phyloP scores from a whole-genome alignment of 2,113 vertebrate species.

The Upupa epops region DNA sequence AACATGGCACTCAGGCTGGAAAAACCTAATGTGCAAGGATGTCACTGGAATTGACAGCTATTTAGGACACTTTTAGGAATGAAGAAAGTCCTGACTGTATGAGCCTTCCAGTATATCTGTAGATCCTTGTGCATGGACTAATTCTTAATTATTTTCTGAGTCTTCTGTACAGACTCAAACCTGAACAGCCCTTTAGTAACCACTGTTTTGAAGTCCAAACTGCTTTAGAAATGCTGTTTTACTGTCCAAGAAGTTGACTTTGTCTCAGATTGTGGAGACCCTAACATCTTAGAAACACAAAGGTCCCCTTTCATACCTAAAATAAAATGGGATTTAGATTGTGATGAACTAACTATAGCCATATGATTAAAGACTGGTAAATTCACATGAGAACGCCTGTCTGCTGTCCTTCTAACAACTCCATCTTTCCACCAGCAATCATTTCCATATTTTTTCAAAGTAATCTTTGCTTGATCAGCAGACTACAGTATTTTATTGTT shows the following conservation, averaged over 20 bases:
- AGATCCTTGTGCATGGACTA: background rate
- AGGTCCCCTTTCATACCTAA: constrained; percentile 29
- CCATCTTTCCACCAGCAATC: constrained; percentile 54
- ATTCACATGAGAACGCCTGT: constrained; percentile 50
- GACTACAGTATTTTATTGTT: constrained; percentile 70
- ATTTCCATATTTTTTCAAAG: constrained; percentile 64
- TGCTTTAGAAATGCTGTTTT: background rate
- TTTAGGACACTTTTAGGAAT: background rate
- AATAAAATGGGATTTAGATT: constrained; percentile 34
- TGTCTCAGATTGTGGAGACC: background rate
- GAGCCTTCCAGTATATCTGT: background rate
- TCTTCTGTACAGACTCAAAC: background rate
- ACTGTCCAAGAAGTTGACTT: background rate
- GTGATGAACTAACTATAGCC: constrained; percentile 11
- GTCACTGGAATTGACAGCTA: too few relatives aligned
- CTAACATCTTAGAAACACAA: background rate
- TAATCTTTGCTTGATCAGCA: constrained; percentile 72
- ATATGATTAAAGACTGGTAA: background rate
- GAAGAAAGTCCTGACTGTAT: background rate
- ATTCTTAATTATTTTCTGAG: background rate
- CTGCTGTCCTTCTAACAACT: constrained; percentile 18
- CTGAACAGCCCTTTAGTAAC: background rate
- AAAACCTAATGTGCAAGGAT: background rate
- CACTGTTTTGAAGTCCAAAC: background rate
- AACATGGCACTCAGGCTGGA: background rate